A percentile compares a stretch with the other conserved stretches of the same genome.
These are phyloP conservation scores for Atherinosoma microstoma DNA, from an alignment of 2,797 vertebrate genomes.

Conservation along the genomic window DNA sequence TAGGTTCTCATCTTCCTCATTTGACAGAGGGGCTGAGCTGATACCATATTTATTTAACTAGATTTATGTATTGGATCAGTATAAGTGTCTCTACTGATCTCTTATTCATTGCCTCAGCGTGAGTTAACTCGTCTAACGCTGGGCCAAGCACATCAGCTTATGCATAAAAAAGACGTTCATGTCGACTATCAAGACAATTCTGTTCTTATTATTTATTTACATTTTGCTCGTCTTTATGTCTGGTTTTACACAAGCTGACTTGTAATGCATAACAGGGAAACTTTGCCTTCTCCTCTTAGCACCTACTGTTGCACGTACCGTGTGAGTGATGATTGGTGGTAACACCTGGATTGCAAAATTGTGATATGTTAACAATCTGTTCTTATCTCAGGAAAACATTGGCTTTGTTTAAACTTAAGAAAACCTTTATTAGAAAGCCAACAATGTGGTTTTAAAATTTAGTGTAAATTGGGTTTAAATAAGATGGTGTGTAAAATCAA, in stretches of 20 bases:
- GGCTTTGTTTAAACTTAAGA: too few relatives aligned
- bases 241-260: constrained; percentile 27
- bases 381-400: too few relatives aligned
- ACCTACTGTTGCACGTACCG: not conserved
- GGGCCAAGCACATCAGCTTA: constrained; percentile 2
- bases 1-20: not conserved
- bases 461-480: not conserved
- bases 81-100: constrained; percentile 32
- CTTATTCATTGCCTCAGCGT: constrained; percentile 58
- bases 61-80: constrained; percentile 29
- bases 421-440: not conserved
- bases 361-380: too few relatives aligned
- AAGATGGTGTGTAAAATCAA: too few relatives aligned
- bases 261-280: not conserved
- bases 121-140: constrained; percentile 20
- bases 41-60: constrained; percentile 7
- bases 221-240: not conserved
- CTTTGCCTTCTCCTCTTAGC: not conserved
- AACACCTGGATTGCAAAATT: not conserved
- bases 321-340: constrained; percentile 32
- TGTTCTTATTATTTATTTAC: constrained; percentile 54
- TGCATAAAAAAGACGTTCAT: constrained; percentile 5
- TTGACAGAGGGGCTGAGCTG: not conserved
- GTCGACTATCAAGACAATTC: constrained; percentile 10
- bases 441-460: not conserved